Evolutionary conservation across 2,113 vertebrate genomes (phyloP), one percentile per base, ranked within the genome.

Genomic region (Camelus bactrianus): DNA sequence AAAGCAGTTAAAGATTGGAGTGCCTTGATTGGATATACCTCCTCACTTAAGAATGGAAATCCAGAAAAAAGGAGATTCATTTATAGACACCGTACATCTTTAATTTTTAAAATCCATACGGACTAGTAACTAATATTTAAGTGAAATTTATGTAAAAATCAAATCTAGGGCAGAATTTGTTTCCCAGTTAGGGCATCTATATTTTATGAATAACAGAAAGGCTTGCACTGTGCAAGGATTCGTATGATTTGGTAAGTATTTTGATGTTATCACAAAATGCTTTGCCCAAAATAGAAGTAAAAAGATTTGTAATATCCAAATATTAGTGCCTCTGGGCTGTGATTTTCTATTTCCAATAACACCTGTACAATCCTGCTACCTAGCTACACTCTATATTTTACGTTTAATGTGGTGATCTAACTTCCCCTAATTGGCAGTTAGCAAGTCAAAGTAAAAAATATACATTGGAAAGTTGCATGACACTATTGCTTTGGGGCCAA

Each of bases 361-460:
- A 91, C 81, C 42, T 92, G 75, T 64, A 56, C 20, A 32, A 28
- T 16, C 32, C 15, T 26, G 48, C 67, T 87, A 5, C 60, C 30
- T 92, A n/a, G 26, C 86, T 88, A 48, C 50, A 35, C 11, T 69
- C 50, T 54, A 48, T 2, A 16, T 67, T 91, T 85, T 77, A 82
- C 87, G 48, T 91, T 84, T 77, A 46, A 83, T 35, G 35, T 93
- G 50, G 32, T 83, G 48, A 87, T 94, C 35, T 54, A 87, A 95
- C 96, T 93, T 96, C 54, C 70, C 22, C 56, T 79, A 69, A 89
- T 92, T 92, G 95, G 50, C 62, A 91, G 79, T 94, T 96, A 95
- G 70, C 84, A 64, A 91, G 54, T 95, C 42, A 75, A 84, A 94
- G 54, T 79, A 89, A 92, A 83, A 77, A 72, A 65, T 84, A 95